A percentile compares a stretch with the other conserved stretches of the same genome.
Evolutionary conservation across 2,797 vertebrate genomes (phyloP).

Genomic region (Parauchenoglanis ngamensis): DNA sequence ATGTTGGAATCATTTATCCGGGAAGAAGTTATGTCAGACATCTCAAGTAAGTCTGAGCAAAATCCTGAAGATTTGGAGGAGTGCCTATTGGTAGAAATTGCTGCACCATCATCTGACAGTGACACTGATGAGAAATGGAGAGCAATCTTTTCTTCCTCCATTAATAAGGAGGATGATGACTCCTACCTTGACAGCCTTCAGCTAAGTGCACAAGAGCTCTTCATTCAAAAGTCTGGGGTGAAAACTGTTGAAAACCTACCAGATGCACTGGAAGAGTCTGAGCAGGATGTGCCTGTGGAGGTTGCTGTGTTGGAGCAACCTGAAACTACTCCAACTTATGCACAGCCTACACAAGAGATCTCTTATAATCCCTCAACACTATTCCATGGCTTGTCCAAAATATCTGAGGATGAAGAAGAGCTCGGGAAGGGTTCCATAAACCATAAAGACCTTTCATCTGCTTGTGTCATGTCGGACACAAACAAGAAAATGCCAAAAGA

Average conservation of each 20-base stretch:
- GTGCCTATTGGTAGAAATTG: constrained; percentile 73
- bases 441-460: constrained; percentile 50
- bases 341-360: constrained; percentile 65
- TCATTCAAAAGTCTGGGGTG: constrained; percentile 74
- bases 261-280: constrained; percentile 44
- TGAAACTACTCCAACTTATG: constrained; percentile 54
- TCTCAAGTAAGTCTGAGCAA: constrained; percentile 73
- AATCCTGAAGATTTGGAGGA: constrained; percentile 72
- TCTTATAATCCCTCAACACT: constrained; percentile 68
- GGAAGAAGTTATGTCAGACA: constrained; percentile 74
- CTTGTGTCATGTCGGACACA: constrained; percentile 57
- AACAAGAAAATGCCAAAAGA: constrained; percentile 79
- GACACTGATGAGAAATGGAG: constrained; percentile 80
- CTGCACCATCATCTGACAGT: constrained; percentile 72
- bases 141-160: constrained; percentile 80
- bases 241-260: constrained; percentile 60
- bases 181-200: constrained; percentile 78
- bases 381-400: constrained; percentile 73
- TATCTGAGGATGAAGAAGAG: constrained; percentile 77
- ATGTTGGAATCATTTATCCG: constrained; percentile 69
- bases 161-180: constrained; percentile 81
- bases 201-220: constrained; percentile 79
- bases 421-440: constrained; percentile 65
- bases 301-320: constrained; percentile 72
- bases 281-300: constrained; percentile 60